Base-by-base conservation (phyloP, 2,888 invertebrate genomes). In the Acholoe squamosa region DNA sequence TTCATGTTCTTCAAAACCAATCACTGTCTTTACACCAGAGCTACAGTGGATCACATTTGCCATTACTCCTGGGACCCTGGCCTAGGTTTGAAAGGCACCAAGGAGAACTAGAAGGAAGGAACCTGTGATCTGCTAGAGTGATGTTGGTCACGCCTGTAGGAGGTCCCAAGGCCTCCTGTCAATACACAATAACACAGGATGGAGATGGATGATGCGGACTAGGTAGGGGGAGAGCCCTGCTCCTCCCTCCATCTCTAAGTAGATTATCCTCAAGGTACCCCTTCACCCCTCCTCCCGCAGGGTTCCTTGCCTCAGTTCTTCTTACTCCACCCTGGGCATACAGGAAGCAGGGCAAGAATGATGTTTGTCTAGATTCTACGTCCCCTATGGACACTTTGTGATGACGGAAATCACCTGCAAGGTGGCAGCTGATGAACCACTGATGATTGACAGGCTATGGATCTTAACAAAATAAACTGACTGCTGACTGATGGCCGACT, bases 121-220 rank as follows among this genome's bases (percentile, higher is more conserved):
- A 71, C 71, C 71, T 71, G 28, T 71, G 71, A 71, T 71, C 71
- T 28, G 28, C 28, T 71, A 28, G 61, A 71, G 71, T 25, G 14
- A 71, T 80, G 80, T 80, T 19, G 43, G 80, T 80, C 80, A 80
- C 80, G 80, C 80, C 80, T 80, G 80, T 34, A 80, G 80, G 80
- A 16, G 80, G 22, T 7, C 34, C 80, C n/a, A 43, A 5, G 16
- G 80, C 43, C 80, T 80, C 80, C 43, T 80, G 80, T 80, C 80
- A 80, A 80, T 80, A 80, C 80, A 80, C 80, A 80, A 80, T 80
- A 80, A 80, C 80, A 80, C 22, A 43, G 80, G 34, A 10, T 34
- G 80, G 80, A 80, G 80, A 71, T 71, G 28, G 25, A 5, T 71
- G 71, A 16, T 7, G 76, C 10, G 76, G 28, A 5, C 76, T 76